phyloP scores from a whole-genome alignment of 2,797 vertebrate species.

The Myiotriccus ornatus region DNA sequence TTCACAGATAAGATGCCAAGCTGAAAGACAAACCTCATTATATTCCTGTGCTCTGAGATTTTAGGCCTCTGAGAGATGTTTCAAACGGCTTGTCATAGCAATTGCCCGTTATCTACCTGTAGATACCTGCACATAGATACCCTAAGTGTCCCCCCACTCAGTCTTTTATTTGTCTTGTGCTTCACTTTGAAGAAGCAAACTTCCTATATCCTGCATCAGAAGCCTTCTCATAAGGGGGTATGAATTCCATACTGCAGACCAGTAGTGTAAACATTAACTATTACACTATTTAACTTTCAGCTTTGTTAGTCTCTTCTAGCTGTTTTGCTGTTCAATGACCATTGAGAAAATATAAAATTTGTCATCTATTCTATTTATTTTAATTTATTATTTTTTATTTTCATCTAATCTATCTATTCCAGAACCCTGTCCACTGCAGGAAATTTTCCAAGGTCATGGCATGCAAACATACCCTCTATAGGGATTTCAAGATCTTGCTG shows the following conservation, averaged over 20 bases:
- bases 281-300: neutral
- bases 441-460: neutral
- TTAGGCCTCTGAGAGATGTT: neutral
- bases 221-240: neutral
- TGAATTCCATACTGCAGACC: neutral
- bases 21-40: neutral
- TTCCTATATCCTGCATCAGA: neutral
- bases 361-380: neutral
- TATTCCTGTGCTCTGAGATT: neutral
- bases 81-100: neutral
- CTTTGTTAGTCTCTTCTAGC: neutral
- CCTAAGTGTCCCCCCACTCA: neutral
- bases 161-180: neutral
- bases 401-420: neutral
- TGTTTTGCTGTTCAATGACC: neutral
- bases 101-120: neutral
- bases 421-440: accelerated
- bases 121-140: neutral
- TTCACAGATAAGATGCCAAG: neutral
- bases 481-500: neutral
- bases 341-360: neutral
- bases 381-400: no score
- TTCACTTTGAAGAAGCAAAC: neutral
- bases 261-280: neutral
- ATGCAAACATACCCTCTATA: neutral